Evolutionary conservation across 2,113 vertebrate genomes (phyloP), one percentile per base, ranked within the genome.

Genomic region (Motacilla tschutschensis): DNA sequence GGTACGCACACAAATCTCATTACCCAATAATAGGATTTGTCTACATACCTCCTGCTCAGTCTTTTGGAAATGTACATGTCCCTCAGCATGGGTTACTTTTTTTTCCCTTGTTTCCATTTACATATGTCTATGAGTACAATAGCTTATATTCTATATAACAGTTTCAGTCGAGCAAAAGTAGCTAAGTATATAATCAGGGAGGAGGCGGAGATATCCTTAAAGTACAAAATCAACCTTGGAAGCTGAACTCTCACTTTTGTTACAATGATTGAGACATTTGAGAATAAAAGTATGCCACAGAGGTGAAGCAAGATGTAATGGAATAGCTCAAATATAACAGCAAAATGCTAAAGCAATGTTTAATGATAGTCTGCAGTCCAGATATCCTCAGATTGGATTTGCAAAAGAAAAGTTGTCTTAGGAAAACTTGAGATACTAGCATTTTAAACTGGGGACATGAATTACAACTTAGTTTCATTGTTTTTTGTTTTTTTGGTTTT

Each of bases 1-100:
- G 86, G 94, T 94, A 95, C 0, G 74, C 26, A 0, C 80, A 82
- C 95, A 96, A 97, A 97, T 97, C 96, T 93, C 92, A 96, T 97
- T 97, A 97, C 60, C 43, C 62, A 87, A 81, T 96, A 97, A 97
- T 90, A 95, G 96, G 97, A 97, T 97, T 97, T 97, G 91, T 90
- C 95, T 94, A 89, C 94, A 96, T 94, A 95, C 93, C 93, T 96
- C 92, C 91, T 95, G 94, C 93, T 95, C 90, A 90, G 60, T 91
- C 85, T 89, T 96, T 95, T 91, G 84, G 94, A 96, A 95, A 91
- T 26, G 16, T 85, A 88, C 82, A 88, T 96, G 92, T 95, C 74
- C 83, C 95, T 94, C 94, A 95, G 90, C 92, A 95, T 95, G 91
- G 59, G 75, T 92, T 71, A 15, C 44, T 53, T 91, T 93, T 40